Evolutionary conservation across 2,888 invertebrate genomes (phyloP), one percentile per base, ranked within the genome.

Genomic region (Netelia inedita): DNA sequence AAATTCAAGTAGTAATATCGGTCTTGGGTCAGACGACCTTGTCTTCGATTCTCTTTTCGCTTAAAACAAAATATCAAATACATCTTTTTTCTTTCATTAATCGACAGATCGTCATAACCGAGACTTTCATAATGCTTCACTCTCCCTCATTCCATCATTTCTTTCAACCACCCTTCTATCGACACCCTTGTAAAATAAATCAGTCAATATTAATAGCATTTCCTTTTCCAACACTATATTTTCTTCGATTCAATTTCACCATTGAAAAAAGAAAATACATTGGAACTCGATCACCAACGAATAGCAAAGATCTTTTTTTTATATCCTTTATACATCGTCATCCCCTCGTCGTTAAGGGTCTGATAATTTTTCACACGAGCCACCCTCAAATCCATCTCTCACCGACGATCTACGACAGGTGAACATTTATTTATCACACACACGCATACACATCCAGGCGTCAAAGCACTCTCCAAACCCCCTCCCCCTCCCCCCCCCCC

Each of bases 321-420:
- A 35, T 35, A 35, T 28, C 43, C n/a, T 21, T 74, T 35, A n/a
- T 43, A 28, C n/a, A 8, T 43, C 11, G 14, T 73, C 43, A 46
- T 57, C 53, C 41, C 35, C 57, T 57, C 53, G 65, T 72, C 46
- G 65, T 79, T 74, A 75, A 59, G 68, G 57, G 57, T 57, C 57
- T 46, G 16, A 57, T 19, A 41, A 65, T 65, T 65, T 65, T 41
- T 65, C 65, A 65, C 65, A 65, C 65, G 65, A 41, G 19, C 35
- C 65, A 46, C 46, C 46, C 41, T 65, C 65, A 41, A 35, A 41
- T 65, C 16, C 35, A 65, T 65, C 41, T 65, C 16, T 65, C 65
- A 19, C n/a, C 11, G 65, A 65, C 65, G 19, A 65, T 41, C 19
- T 41, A 28, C 65, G n/a, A 65, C 65, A 65, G 65, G 65, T 65